Evolutionary conservation across 2,113 vertebrate genomes (phyloP).

Genomic region (Podarcis cretensis): DNA sequence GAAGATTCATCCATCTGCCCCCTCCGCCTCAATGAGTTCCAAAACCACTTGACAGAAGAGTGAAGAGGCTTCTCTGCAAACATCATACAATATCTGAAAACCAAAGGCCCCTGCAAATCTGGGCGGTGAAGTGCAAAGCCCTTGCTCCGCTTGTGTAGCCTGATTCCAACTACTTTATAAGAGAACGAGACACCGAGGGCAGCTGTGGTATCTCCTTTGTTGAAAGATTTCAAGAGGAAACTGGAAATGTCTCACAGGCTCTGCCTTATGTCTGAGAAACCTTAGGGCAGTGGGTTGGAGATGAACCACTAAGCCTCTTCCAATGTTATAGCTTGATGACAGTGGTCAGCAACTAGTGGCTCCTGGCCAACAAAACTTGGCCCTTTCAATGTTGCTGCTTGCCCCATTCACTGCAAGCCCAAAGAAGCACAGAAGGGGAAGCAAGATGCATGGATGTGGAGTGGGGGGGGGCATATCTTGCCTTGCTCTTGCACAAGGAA

Average conservation of each 20-base stretch:
- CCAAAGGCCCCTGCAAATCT: neutral
- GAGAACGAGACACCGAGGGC: neutral
- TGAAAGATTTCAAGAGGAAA: neutral
- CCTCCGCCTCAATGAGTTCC: neutral
- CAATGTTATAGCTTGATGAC: neutral
- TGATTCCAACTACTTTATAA: neutral
- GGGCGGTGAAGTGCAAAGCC: neutral
- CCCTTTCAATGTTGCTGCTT: neutral
- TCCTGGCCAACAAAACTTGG: neutral
- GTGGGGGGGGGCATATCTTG: neutral
- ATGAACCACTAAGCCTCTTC: neutral
- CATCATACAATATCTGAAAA: neutral
- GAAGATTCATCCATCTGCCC: constrained; percentile 11
- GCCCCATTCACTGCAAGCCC: neutral
- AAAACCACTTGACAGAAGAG: neutral
- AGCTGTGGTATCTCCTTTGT: neutral
- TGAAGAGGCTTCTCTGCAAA: neutral
- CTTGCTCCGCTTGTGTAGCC: neutral
- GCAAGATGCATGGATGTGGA: neutral
- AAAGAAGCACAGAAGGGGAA: neutral
- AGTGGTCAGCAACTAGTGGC: neutral
- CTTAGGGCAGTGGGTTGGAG: neutral
- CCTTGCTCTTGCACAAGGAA: neutral
- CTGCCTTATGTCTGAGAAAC: neutral
- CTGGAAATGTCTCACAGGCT: neutral